These are phyloP conservation scores for Trichechus manatus DNA, from an alignment of 2,113 vertebrate genomes.

Conservation along the genomic window DNA sequence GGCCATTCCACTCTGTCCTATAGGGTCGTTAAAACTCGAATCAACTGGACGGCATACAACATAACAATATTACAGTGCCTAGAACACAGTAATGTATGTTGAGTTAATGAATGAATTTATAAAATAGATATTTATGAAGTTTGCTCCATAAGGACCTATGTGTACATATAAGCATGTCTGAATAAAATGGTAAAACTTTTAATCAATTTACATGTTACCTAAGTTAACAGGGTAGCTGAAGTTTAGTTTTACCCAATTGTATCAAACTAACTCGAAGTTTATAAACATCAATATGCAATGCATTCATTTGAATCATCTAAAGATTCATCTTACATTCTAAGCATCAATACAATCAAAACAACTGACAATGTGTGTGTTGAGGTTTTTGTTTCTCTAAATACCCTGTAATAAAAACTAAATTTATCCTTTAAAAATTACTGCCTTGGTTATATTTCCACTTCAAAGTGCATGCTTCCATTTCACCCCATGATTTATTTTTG, in stretches of 20 bases:
- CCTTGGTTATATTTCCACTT: background rate
- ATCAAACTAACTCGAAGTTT: background rate
- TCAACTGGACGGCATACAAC: background rate
- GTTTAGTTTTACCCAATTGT: background rate
- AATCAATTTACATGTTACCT: background rate
- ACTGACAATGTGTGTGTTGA: background rate
- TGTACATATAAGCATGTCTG: background rate
- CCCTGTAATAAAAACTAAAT: background rate
- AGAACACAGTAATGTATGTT: background rate
- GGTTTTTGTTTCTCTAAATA: background rate
- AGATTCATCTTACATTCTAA: background rate
- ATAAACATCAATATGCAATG: background rate
- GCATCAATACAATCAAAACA: background rate
- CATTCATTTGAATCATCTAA: background rate
- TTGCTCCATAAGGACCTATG: background rate
- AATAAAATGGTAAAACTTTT: background rate
- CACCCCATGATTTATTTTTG: constrained; percentile 5
- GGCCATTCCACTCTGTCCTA: background rate
- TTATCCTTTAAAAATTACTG: constrained; percentile 16
- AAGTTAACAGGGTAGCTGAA: background rate
- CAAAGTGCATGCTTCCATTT: constrained; percentile 16
- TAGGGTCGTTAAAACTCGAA: background rate
- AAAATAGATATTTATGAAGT: background rate
- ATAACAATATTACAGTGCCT: background rate
- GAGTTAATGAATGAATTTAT: background rate